phyloP scores from a whole-genome alignment of 2,888 invertebrate genomes.

The Dioctria linearis region DNA sequence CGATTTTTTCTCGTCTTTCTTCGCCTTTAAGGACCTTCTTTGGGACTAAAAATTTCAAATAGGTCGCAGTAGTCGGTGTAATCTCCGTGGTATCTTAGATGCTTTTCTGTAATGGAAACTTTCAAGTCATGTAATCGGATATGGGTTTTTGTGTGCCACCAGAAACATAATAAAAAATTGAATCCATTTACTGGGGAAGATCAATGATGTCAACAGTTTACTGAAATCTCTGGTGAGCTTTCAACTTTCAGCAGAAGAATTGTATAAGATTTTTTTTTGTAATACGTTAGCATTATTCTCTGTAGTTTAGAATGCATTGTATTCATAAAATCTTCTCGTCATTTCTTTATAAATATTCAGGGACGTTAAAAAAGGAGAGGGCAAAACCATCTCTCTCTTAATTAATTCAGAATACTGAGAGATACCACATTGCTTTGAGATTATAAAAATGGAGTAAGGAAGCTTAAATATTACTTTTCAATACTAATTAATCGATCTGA shows the following conservation, averaged over 20 bases:
- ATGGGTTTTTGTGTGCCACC: slow-evolving; percentile 53
- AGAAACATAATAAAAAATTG: slow-evolving; percentile 52
- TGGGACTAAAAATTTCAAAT: slow-evolving; percentile 50
- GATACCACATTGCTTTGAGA: too few species aligned
- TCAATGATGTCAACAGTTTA: slow-evolving; percentile 57
- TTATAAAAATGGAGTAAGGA: too few species aligned
- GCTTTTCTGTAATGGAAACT: slow-evolving; percentile 55
- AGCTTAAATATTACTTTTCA: too few species aligned
- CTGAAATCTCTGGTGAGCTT: slow-evolving; percentile 47
- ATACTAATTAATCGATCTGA: too few species aligned
- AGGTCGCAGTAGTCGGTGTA: slow-evolving; percentile 43
- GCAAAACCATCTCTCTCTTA: too few species aligned
- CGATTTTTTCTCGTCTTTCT: slow-evolving; percentile 28
- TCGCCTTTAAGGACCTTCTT: slow-evolving; percentile 43
- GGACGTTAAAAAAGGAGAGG: too few species aligned
- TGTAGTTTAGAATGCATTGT: background rate
- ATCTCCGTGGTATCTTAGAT: slow-evolving; percentile 51
- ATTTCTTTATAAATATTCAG: too few species aligned
- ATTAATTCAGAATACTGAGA: too few species aligned
- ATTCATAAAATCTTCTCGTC: too few species aligned
- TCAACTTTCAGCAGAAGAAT: slow-evolving; percentile 28
- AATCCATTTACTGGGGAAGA: slow-evolving; percentile 52
- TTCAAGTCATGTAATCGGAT: slow-evolving; percentile 56
- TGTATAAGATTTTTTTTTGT: background rate
- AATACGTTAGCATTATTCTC: background rate